Conservation (phyloP, 30 jellyfish, hydroid and myxozoan species). For the Aurelia aurita region DNA sequence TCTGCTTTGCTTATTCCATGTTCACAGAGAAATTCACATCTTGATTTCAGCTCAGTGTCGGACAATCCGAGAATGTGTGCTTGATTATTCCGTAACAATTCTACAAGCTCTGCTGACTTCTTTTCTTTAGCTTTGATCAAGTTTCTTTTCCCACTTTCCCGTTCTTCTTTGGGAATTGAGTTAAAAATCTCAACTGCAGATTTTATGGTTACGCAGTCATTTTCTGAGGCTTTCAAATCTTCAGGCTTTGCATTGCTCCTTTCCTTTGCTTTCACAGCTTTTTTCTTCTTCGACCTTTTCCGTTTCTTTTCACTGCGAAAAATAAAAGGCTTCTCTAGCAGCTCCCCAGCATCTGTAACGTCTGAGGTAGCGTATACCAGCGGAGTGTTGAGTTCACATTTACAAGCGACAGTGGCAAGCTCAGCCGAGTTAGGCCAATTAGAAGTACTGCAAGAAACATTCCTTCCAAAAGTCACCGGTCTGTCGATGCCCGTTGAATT, state of each 20-base stretch:
- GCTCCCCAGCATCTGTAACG: neutral
- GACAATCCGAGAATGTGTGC: slow-evolving; percentile 55
- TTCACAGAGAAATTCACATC: slow-evolving; percentile 40
- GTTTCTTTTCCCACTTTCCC: neutral
- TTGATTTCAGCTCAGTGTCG: slow-evolving; percentile 30
- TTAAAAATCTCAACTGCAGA: slow-evolving; percentile 23
- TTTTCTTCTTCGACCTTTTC: slow-evolving; percentile 17
- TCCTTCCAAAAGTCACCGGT: too few species aligned
- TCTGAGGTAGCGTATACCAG: too few species aligned
- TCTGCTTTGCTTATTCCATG: slow-evolving; percentile 33
- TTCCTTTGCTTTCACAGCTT: slow-evolving; percentile 4
- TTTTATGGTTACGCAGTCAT: neutral
- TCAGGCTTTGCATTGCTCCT: neutral
- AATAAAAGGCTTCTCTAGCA: slow-evolving; percentile 38
- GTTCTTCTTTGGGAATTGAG: slow-evolving; percentile 25
- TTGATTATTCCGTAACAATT: slow-evolving; percentile 29
- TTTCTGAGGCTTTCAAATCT: neutral
- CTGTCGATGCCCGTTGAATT: too few species aligned
- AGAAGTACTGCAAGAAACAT: too few species aligned
- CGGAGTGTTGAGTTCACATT: slow-evolving; percentile 6
- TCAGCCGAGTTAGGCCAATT: too few species aligned
- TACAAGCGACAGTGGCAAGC: neutral
- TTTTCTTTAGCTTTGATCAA: slow-evolving; percentile 17
- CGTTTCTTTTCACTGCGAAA: slow-evolving; percentile 7
- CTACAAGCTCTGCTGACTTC: neutral